A percentile compares a stretch with the other conserved stretches of the same genome.
phyloP scores from a whole-genome alignment of 2,797 vertebrate genomes.

The Oreonectes daqikongensis region DNA sequence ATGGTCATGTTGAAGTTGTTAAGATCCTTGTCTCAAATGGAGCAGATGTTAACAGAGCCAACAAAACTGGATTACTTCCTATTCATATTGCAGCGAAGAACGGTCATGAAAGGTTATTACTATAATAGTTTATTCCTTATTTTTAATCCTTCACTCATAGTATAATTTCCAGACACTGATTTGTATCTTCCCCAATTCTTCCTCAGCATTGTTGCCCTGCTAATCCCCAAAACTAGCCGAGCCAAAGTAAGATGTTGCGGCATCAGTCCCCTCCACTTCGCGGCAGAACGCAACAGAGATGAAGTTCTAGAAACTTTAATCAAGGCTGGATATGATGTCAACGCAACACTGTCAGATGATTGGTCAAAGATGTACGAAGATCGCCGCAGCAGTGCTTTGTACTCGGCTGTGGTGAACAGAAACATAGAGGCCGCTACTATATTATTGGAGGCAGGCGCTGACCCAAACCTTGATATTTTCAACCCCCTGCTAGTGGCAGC shows the following conservation, averaged over 20 bases:
- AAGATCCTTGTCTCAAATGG: constrained; percentile 78
- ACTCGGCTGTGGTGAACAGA: constrained; percentile 84
- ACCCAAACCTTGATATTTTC: constrained; percentile 86
- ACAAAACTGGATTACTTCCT: constrained; percentile 80
- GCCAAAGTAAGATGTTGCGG: constrained; percentile 77
- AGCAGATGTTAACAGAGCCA: constrained; percentile 82
- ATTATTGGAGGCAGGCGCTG: constrained; percentile 84
- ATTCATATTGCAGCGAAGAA: constrained; percentile 82
- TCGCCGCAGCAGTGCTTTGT: constrained; percentile 81
- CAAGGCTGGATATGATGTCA: constrained; percentile 82
- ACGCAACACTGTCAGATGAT: constrained; percentile 77
- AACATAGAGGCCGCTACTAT: constrained; percentile 79
- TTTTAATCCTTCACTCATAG: not conserved
- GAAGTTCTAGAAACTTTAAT: constrained; percentile 83
- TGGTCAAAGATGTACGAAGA: constrained; percentile 84
- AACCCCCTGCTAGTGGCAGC: constrained; percentile 86
- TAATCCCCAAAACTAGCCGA: constrained; percentile 84
- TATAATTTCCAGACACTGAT: not conserved
- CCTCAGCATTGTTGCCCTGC: constrained; percentile 80
- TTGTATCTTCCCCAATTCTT: constrained; percentile 2
- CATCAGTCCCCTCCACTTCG: constrained; percentile 89
- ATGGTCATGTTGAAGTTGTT: constrained; percentile 75
- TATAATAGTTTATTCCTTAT: not conserved
- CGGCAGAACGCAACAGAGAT: constrained; percentile 82
- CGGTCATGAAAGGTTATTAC: constrained; percentile 80